Evolutionary conservation across 1,140 invertebrate species (phyloP).

Genomic region (Drosophila sucinea): DNA sequence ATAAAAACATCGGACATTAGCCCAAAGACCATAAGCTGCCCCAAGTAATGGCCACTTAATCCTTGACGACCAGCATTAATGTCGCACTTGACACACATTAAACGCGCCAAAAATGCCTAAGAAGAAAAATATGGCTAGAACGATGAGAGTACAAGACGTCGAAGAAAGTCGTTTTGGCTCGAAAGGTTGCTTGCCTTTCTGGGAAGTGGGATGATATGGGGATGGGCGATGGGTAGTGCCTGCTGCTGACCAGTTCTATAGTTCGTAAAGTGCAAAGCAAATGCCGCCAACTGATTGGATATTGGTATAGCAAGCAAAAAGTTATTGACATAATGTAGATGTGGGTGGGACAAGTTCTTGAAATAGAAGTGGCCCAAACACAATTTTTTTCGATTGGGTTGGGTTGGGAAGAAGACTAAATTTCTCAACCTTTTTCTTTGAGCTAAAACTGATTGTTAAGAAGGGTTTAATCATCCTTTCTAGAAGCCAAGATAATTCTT

Average conservation of each 20-base stretch:
- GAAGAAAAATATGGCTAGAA: slow-evolving; percentile 38
- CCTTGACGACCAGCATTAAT: slow-evolving; percentile 68
- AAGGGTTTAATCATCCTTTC: too few relatives aligned
- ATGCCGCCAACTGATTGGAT: slow-evolving; percentile 1
- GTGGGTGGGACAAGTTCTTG: not conserved
- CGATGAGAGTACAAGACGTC: not conserved
- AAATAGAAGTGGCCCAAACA: too few relatives aligned
- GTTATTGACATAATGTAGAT: not conserved
- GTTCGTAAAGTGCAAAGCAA: slow-evolving; percentile 5
- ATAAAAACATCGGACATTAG: slow-evolving; percentile 31
- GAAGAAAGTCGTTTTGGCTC: slow-evolving; percentile 2
- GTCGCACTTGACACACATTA: slow-evolving; percentile 76
- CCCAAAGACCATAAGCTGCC: slow-evolving; percentile 29
- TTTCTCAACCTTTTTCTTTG: too few relatives aligned
- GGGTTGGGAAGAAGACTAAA: too few relatives aligned
- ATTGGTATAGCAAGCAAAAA: not conserved
- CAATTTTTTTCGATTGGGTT: too few relatives aligned
- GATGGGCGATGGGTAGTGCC: not conserved
- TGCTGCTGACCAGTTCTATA: not conserved
- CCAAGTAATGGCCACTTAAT: slow-evolving; percentile 67
- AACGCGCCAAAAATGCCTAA: slow-evolving; percentile 25
- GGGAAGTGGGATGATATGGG: not conserved
- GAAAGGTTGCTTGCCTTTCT: not conserved
- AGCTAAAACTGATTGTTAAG: too few relatives aligned
- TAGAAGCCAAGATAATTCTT: too few relatives aligned